phyloP scores from a whole-genome alignment of 2,113 vertebrate genomes.

The Alaudala cheleensis region DNA sequence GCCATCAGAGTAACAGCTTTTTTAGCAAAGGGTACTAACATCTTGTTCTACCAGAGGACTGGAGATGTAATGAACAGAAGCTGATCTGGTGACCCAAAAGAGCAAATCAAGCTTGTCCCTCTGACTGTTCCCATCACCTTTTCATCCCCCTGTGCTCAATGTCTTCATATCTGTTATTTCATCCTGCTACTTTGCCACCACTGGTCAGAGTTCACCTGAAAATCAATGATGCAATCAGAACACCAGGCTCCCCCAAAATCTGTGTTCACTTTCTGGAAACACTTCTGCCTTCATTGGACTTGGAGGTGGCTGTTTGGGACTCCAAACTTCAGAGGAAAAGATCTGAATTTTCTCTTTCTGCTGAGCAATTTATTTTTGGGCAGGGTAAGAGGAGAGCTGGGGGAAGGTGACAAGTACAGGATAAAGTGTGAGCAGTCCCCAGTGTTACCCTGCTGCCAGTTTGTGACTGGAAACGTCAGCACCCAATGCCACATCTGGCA shows the following conservation, averaged over 20 bases:
- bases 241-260: not conserved
- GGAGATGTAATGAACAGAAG: not conserved
- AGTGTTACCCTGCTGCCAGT: not conserved
- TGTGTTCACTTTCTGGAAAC: not conserved
- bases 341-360: not conserved
- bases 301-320: not conserved
- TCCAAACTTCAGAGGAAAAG: not conserved
- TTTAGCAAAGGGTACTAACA: not conserved
- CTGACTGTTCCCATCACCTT: not conserved
- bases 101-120: not conserved
- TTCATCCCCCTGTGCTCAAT: not conserved
- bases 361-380: not conserved
- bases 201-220: not conserved
- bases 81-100: not conserved
- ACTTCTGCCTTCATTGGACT: not conserved
- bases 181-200: not conserved
- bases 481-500: not conserved
- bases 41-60: not conserved
- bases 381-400: not conserved
- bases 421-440: not conserved
- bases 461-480: not conserved
- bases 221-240: not conserved
- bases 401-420: not conserved
- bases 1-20: not conserved
- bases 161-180: not conserved